A percentile compares a stretch with the other conserved stretches of the same genome.
phyloP scores from a whole-genome alignment of 2,888 invertebrate genomes.

The Diaperis boleti region DNA sequence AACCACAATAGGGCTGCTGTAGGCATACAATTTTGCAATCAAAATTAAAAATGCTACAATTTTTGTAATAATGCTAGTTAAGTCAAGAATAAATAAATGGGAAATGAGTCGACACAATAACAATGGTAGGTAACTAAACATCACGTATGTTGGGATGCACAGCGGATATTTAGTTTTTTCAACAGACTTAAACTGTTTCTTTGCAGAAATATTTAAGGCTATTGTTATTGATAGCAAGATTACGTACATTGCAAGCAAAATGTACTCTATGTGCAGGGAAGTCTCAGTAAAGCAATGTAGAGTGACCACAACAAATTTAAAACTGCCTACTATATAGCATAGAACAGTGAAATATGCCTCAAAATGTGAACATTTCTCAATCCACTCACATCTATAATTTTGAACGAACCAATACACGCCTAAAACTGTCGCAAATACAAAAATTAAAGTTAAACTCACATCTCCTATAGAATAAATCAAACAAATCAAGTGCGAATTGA shows the following conservation, averaged over 20 bases:
- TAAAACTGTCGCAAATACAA: not conserved
- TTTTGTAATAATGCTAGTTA: too few relatives aligned
- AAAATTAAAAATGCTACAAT: not conserved
- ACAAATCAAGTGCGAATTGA: conserved; percentile 3
- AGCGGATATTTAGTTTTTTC: conserved; percentile 2
- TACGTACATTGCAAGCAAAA: not conserved
- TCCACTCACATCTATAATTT: not conserved
- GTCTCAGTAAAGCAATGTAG: not conserved
- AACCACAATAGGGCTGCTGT: not conserved
- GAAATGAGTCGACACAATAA: not conserved
- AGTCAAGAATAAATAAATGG: not conserved
- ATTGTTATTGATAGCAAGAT: not conserved
- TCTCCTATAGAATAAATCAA: not conserved
- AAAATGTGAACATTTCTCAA: not conserved
- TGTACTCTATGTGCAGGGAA: not conserved
- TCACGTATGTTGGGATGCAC: not conserved
- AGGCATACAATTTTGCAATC: not conserved
- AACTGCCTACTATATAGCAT: not conserved
- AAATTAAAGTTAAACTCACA: not conserved
- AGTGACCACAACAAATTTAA: conserved; percentile 2
- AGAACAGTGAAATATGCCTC: not conserved
- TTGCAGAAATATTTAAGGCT: not conserved
- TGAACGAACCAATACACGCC: conserved; percentile 13
- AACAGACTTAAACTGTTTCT: not conserved
- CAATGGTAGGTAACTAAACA: not conserved